Evolutionary conservation across 1,140 invertebrate species (phyloP).

Genomic region (Drosophila hydei): DNA sequence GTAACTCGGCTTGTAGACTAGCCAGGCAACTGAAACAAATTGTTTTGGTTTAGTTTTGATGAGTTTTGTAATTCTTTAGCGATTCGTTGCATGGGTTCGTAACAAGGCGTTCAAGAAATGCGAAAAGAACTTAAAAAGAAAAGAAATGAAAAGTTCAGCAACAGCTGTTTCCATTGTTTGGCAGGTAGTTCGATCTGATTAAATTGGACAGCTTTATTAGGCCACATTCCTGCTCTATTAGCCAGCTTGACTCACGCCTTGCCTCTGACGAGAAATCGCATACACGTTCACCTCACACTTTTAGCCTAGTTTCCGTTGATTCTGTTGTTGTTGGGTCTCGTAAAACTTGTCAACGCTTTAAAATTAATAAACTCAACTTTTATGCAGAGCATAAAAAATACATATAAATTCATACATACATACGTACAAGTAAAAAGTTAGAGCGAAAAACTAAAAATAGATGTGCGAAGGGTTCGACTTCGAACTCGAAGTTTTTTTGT

Average conservation of each 20-base stretch:
- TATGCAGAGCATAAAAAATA: slow-evolving; percentile 50
- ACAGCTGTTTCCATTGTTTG: slow-evolving; percentile 26
- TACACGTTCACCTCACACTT: slow-evolving; percentile 48
- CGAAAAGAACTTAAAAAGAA: background rate
- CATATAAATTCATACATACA: slow-evolving; percentile 1
- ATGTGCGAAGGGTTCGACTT: slow-evolving; percentile 48
- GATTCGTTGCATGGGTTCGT: background rate
- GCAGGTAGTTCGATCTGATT: slow-evolving; percentile 3
- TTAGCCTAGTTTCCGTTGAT: slow-evolving; percentile 67
- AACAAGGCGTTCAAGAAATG: background rate
- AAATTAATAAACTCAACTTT: slow-evolving; percentile 78
- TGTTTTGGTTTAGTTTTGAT: slow-evolving; percentile 1
- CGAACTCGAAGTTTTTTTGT: slow-evolving; percentile 2
- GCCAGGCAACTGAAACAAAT: slow-evolving; percentile 1
- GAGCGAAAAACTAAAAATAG: slow-evolving; percentile 63
- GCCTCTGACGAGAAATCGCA: background rate
- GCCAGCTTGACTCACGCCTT: slow-evolving; percentile 22
- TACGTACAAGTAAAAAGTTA: slow-evolving; percentile 8
- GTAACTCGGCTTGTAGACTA: slow-evolving; percentile 12
- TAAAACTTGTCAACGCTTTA: slow-evolving; percentile 77
- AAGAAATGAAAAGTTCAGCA: background rate
- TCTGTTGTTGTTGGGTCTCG: slow-evolving; percentile 48
- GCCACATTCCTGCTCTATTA: slow-evolving; percentile 31
- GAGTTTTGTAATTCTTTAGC: background rate
- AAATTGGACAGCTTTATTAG: slow-evolving; percentile 12